Conservation (phyloP, 2,797 vertebrate genomes). For the Eospalax fontanierii region DNA sequence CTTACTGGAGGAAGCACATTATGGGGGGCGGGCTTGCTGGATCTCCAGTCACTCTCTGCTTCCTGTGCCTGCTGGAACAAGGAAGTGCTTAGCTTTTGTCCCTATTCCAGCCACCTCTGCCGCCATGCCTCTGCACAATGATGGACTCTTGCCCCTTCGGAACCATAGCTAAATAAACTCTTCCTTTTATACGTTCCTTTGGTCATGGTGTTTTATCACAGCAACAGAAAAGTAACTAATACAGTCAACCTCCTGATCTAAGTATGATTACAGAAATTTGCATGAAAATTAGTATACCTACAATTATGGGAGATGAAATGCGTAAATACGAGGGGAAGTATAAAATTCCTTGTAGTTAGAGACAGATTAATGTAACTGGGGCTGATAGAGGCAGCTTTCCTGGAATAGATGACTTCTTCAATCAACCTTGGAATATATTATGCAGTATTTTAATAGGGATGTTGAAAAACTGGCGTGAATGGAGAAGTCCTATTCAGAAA, state of each 20-base stretch:
- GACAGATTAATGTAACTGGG: neutral
- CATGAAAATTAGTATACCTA: slow-evolving; percentile 11
- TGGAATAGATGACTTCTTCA: neutral
- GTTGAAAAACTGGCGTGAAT: neutral
- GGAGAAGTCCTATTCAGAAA: neutral
- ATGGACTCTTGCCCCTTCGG: too few species aligned
- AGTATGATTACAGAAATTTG: neutral
- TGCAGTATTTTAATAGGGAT: neutral
- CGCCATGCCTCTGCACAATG: too few species aligned
- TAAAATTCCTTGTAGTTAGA: slow-evolving; percentile 3
- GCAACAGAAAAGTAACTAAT: too few species aligned
- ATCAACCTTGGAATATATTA: neutral
- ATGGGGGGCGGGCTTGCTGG: too few species aligned
- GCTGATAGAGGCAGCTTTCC: neutral
- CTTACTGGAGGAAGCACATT: too few species aligned
- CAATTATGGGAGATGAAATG: neutral
- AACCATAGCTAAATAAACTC: too few species aligned
- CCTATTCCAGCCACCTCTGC: too few species aligned
- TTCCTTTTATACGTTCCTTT: too few species aligned
- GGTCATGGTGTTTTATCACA: too few species aligned
- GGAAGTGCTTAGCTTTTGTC: too few species aligned
- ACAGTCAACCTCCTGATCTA: neutral
- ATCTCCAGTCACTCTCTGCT: too few species aligned
- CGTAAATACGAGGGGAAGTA: neutral
- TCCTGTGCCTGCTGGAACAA: too few species aligned